phyloP scores from a whole-genome alignment of 2,797 vertebrate species.

The Alauda arvensis region DNA sequence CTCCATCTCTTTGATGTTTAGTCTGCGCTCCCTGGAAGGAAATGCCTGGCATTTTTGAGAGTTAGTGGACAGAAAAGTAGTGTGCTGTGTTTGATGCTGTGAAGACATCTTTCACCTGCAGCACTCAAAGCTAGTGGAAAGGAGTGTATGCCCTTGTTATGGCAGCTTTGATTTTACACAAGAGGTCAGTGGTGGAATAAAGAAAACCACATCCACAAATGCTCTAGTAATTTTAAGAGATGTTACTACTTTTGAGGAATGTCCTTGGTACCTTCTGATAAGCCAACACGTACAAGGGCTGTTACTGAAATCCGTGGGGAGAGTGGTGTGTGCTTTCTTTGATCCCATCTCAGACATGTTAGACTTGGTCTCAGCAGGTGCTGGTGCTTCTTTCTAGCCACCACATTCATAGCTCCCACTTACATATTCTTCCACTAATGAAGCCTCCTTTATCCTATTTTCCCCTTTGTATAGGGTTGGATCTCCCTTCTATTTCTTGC shows the following conservation, averaged over 20 bases:
- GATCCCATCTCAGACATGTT: not conserved
- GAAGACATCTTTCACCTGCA: not conserved
- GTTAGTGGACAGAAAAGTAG: not conserved
- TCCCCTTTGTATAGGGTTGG: not conserved
- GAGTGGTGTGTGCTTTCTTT: not conserved
- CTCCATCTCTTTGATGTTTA: not conserved
- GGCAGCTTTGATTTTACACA: not conserved
- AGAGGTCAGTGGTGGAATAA: not conserved
- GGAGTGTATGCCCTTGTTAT: not conserved
- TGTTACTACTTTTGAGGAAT: not conserved
- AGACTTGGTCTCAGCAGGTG: not conserved
- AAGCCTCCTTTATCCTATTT: not conserved
- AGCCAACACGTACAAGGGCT: fast-evolving
- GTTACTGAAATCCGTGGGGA: not conserved
- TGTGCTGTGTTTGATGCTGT: not conserved
- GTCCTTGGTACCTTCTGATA: not conserved
- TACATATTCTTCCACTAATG: not conserved
- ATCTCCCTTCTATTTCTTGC: not conserved
- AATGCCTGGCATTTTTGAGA: not conserved
- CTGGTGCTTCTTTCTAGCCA: not conserved
- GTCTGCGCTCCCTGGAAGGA: not conserved
- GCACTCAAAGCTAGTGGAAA: not conserved
- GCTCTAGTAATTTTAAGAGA: not conserved
- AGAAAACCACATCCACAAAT: not conserved
- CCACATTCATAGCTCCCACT: not conserved